Base-by-base conservation (phyloP, 2,888 invertebrate genomes). In the Drosophila neonasuta region DNA sequence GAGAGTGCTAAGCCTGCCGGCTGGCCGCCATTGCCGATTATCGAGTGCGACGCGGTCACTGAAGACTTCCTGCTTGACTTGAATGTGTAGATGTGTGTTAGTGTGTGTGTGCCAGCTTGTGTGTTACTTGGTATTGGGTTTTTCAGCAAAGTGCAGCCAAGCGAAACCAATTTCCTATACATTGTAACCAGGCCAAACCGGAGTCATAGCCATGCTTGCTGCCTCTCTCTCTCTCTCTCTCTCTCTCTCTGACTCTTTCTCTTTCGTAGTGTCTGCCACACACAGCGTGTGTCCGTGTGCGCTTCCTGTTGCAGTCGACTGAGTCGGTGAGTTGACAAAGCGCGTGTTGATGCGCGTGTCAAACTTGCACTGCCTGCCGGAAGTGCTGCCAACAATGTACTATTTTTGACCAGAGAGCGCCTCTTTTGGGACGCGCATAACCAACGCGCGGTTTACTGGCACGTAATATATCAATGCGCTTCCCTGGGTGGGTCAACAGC, bases 261-360 rank as follows among this genome's bases (percentile, higher is more conserved):
- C 36, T 36, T 1, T 5, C 36, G 5, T 24, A 49, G 30, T 54
- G 52, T 39, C 42, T 54, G 48, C 54, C 61, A 45, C 45, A 45
- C 36, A n/a, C 36, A 10, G 34, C 11, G 46, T 54, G 13, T 56
- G 24, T 61, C 48, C 50, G 49, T 62, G 68, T 45, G 60, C 29
- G 68, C 58, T 75, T 87, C 80, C 85, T 85, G 80, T 73, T 85
- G 87, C 87, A 85, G 66, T 64, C 63, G 72, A 24, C 24, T 24
- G 24, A 46, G 64, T 70, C 55, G 55, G 50, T 54, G 60, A 69
- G 50, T 74, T 87, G 87, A 86, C 80, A 83, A 87, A 85, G 83
- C 83, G 83, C 87, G 86, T 84, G 81, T 80, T 85, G 83, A 83
- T 80, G 83, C 87, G 87, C 83, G 87, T 83, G 80, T 86, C 83